Evolutionary conservation across 2,888 invertebrate genomes (phyloP), one percentile per base, ranked within the genome.

Genomic region (Ichneumoninae sp.): DNA sequence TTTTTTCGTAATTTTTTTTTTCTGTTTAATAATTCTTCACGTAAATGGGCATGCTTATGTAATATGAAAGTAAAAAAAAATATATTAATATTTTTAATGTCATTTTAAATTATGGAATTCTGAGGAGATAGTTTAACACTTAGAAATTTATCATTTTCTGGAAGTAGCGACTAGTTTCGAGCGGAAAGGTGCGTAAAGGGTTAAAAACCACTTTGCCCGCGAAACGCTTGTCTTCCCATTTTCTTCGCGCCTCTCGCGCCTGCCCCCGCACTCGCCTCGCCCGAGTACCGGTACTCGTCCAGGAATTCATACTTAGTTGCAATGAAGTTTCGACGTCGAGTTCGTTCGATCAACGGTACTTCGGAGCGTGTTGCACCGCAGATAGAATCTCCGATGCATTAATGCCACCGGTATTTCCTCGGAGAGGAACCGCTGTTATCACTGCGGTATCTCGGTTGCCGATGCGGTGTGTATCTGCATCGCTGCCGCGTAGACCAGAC

Each of bases 301-400:
- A 30, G 44, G 54, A 44, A 57, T 40, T 10, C 10, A 0, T 77
- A 57, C 68, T 68, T 54, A 68, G 76, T 57, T 77, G 68, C 57
- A 68, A 68, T 52, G 76, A 44, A 16, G 16, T 26, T 57, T 68
- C 54, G 2, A 7, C 22, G 22, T 10, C 22, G 26, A 47, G 10
- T 57, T 57, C 10, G 26, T 10, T 0, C 26, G 57, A 57, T 13
- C 26, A 57, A 57, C 57, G 57, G 13, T 26, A 57, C 57, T 26
- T 4, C 57, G 57, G 22, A 57, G 10, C 22, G 57, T 57, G 57
- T 57, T 57, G 44, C 44, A 47, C 26, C 57, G 10, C 10, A 57
- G 26, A 57, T 26, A 57, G 3, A 57, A 57, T 22, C 26, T 57
- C 26, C 26, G 8, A 26, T 26, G 57, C 57, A 26, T 22, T 26